Evolutionary conservation across 2,888 invertebrate species (phyloP), one percentile per base, ranked within the genome.

Genomic region (Drosophila mercatorum): DNA sequence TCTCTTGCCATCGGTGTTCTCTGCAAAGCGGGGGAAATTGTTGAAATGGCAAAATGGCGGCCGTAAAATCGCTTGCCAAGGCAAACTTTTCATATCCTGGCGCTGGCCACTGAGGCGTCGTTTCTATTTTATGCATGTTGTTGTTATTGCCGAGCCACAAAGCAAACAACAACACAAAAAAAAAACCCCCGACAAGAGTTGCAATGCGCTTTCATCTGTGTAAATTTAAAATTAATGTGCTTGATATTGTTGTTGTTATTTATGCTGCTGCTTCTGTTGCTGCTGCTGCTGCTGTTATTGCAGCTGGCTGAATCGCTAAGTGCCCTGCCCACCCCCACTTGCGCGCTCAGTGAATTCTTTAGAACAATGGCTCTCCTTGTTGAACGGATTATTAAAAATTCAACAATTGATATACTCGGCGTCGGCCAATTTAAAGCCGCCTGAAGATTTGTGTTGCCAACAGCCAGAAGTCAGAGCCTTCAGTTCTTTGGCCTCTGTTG

Each of bases 1-100:
- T 91, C 95, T 94, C 70, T 93, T 93, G 63, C 93, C 86, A 86
- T 93, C 94, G 43, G 90, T 85, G 72, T 93, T 93, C 79, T 94
- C 94, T 92, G 88, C 38, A 63, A 72, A 74, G 69, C 28, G 47
- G 64, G 53, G 60, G 34, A 75, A 73, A 78, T 69, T 64, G 53
- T 28, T 38, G 14, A 57, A 51, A 51, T 51, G 51, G 34, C 56
- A 57, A 79, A 81, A 72, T 81, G 68, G 68, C 72, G 69, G 61
- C 61, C 77, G 81, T 84, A 58, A 83, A 83, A 75, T 75, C 71
- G 80, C 78, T 81, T 71, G 69, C 64, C 74, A 72, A 47, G 67
- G 68, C 68, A 70, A 87, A 84, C 64, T 82, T 83, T 75, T 67
- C 63, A 63, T 70, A 68, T 53, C 65, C 74, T 59, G 71, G 38